These are phyloP conservation scores for Megalops atlanticus DNA, from an alignment of 2,113 vertebrate genomes.

Conservation along the genomic window DNA sequence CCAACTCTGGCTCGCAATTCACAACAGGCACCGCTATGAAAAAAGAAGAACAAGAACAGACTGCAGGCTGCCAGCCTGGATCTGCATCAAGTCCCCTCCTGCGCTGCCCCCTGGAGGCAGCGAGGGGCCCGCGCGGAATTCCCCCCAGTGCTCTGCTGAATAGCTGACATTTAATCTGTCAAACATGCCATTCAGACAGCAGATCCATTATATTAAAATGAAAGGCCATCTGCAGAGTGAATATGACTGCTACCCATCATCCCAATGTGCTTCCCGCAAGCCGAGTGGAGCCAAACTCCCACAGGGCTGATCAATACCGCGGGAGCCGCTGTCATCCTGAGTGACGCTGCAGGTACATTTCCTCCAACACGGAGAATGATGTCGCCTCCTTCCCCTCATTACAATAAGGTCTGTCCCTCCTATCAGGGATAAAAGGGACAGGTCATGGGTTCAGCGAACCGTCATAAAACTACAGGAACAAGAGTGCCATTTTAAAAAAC, in stretches of 20 bases:
- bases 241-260: background rate
- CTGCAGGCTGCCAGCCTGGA: background rate
- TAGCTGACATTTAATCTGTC: constrained; percentile 1
- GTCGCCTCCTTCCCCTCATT: background rate
- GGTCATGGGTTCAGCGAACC: too few species aligned
- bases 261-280: too few species aligned
- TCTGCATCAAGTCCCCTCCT: background rate
- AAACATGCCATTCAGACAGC: background rate
- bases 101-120: background rate
- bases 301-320: background rate
- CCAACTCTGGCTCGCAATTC: too few species aligned
- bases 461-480: too few species aligned
- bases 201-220: background rate
- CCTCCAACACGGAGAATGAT: background rate
- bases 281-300: background rate
- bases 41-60: background rate
- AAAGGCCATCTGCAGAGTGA: background rate
- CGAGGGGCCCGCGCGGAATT: background rate
- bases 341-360: background rate
- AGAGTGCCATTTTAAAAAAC: too few species aligned
- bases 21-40: too few species aligned
- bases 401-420: too few species aligned
- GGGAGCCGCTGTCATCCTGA: background rate
- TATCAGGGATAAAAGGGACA: too few species aligned
- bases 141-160: background rate